phyloP scores from a whole-genome alignment of 1,140 invertebrate species.

The Drosophila persimilis region DNA sequence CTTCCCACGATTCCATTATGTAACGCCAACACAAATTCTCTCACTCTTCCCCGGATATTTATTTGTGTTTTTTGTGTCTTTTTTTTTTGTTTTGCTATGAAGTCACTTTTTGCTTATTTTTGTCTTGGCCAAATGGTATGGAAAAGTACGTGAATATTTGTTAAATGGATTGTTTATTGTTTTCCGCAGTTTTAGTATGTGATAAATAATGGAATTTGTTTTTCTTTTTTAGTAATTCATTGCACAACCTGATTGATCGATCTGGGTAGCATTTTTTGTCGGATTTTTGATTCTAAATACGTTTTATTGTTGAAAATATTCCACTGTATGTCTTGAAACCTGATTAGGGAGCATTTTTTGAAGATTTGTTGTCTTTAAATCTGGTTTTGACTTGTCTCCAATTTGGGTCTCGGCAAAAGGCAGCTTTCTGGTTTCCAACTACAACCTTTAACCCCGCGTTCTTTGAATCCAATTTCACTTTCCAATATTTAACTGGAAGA shows the following conservation, averaged over 20 bases:
- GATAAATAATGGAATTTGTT: slow-evolving; percentile 12
- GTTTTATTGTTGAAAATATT: neutral
- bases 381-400: too few species aligned
- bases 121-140: slow-evolving; percentile 6
- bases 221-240: slow-evolving; percentile 1
- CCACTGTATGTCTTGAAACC: too few species aligned
- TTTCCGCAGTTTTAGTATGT: neutral
- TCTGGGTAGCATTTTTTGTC: neutral
- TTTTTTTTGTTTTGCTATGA: slow-evolving; percentile 35
- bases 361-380: too few species aligned
- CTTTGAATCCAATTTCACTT: neutral
- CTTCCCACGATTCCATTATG: slow-evolving; percentile 22
- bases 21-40: slow-evolving; percentile 46
- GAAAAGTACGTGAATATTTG: slow-evolving; percentile 50
- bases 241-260: neutral
- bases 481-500: neutral
- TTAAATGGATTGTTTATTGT: slow-evolving; percentile 8
- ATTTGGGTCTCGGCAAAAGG: too few species aligned
- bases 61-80: slow-evolving; percentile 6
- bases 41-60: slow-evolving; percentile 6
- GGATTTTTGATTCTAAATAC: slow-evolving; percentile 11
- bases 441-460: neutral
- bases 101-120: slow-evolving; percentile 41
- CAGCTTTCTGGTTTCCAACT: neutral
- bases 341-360: too few species aligned